Evolutionary conservation across 2,797 vertebrate species (phyloP), one percentile per base, ranked within the genome.

Genomic region (Sebastes itinus): DNA sequence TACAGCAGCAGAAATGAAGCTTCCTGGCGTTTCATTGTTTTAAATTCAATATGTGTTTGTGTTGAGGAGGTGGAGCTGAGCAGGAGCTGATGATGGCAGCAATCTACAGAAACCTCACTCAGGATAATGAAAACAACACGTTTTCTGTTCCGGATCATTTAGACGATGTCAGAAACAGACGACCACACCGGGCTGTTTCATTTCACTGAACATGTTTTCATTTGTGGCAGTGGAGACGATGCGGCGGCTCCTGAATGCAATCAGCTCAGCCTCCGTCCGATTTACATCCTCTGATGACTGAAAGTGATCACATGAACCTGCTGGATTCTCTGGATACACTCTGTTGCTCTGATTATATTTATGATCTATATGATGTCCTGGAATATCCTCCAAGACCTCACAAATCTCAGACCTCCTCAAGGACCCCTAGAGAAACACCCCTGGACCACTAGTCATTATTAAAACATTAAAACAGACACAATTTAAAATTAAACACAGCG

Each of bases 131-230:
- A 75, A 72, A 73, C 59, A 73, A 69, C 68, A 11, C 30, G 20
- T 66, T 81, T 76, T 27, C 42, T 62, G 8, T 5, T 77, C 30
- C 20, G 5, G 52, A 25, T 49, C 22, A 14, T 33, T 25, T 11
- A 11, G 35, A 13, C 0, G 9, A 66, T 12, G 58, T 63, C 69
- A 59, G 63, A 65, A 49, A 27, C n/a, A 54, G 56, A 32, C 23
- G 5, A 10, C 49, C 16, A 32, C 58, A 10, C 1, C 2, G 13
- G 3, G 33, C 72, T 12, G 60, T 56, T 78, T 79, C 33, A 77
- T 55, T 77, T 68, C 61, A 55, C 55, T 3, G 42, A 72, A 62
- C 79, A 69, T 65, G 35, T 80, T 88, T 84, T 72, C 52, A 84
- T 84, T 72, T 82, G 22, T 16, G 14, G 69, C 49, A n/a, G 69